Evolutionary conservation across 2,113 vertebrate genomes (phyloP).

Genomic region (Callospermophilus lateralis): DNA sequence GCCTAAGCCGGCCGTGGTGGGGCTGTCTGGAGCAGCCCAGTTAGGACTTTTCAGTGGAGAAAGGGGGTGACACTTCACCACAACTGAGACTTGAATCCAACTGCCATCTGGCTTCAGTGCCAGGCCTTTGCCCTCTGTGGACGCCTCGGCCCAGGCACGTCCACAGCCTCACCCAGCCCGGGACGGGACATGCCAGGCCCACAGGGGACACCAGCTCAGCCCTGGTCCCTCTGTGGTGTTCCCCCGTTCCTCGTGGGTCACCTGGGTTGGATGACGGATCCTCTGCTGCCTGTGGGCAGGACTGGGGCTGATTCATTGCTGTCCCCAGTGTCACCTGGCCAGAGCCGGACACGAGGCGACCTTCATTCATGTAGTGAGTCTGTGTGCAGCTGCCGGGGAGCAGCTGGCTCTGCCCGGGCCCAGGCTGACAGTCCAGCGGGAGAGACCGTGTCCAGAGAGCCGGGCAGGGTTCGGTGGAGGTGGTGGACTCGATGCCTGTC

Average conservation of each 20-base stretch:
- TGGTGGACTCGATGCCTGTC: neutral
- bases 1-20: too few species aligned
- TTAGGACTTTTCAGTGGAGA: too few species aligned
- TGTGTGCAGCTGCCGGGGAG: too few species aligned
- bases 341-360: neutral
- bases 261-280: neutral
- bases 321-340: neutral
- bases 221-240: fast-evolving
- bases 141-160: neutral
- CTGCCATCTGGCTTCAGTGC: neutral
- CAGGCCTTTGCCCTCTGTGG: neutral
- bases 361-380: neutral
- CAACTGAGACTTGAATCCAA: neutral
- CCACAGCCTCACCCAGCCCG: neutral
- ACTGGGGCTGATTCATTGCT: neutral
- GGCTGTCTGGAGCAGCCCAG: too few species aligned
- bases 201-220: fast-evolving
- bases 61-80: too few species aligned
- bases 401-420: neutral
- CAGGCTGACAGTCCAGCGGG: too few species aligned
- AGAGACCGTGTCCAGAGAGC: neutral
- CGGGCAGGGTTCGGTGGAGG: neutral
- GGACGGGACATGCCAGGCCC: fast-evolving
- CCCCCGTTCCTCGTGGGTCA: neutral
- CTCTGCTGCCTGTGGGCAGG: neutral